Base-by-base conservation (phyloP, 2,797 vertebrate genomes). In the Odontamblyopus rebecca region DNA sequence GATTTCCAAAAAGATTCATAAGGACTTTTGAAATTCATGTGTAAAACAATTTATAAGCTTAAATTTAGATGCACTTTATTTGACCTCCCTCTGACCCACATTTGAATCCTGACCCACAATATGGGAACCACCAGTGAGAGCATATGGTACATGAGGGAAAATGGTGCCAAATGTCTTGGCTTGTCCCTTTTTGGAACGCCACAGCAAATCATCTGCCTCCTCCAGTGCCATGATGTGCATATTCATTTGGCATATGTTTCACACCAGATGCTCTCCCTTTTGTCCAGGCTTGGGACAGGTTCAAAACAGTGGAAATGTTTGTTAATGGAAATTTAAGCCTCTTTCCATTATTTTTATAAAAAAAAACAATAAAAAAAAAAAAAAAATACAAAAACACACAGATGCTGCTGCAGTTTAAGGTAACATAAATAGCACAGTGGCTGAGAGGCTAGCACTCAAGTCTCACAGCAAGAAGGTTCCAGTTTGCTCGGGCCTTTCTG, bases 1-100 rank as follows among this genome's bases (percentile, higher is more conserved):
- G 41, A 44, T 44, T 44, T 44, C 41, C 11, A 44, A 7, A n/a
- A 53, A n/a, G 50, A 19, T 6, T 19, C 8, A 6, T 53, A 53
- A 53, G 6, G 19, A 9, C 19, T 54, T 48, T 1, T 15, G 13
- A 44, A 44, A 44, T 13, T 48, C 13, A 48, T 48, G 13, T 48
- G 44, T 48, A 48, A 44, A 44, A 48, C 44, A 15, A 48, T 48
- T 48, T 15, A 48, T 15, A 15, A 48, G 3, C 56, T 59, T 60
- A n/a, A 6, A 35, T 26, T 19, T 16, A 61, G 27, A 29, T 62
- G 61, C 30, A n/a, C 32, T 62, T 62, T 9, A 19, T 62, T 12
- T 62, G 61, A 62, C 61, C 61, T 62, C 61, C 30, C 18, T 62
- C 7, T 62, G 59, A 61, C 27, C 59, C 29, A 61, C 59, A 61